Evolutionary conservation across 1,140 invertebrate genomes (phyloP).

Genomic region (Nebria ingens): DNA sequence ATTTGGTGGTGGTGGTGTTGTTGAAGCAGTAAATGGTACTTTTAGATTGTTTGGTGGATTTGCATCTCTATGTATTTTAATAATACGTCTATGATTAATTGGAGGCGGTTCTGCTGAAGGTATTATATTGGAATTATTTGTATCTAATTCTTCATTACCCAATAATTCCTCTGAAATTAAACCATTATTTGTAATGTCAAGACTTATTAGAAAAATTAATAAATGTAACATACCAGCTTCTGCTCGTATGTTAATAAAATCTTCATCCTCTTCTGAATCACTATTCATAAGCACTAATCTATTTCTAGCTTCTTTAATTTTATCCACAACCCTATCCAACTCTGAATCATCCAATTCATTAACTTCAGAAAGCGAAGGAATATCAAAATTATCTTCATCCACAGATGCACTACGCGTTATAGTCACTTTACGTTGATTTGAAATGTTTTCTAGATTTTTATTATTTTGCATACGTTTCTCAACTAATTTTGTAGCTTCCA

Average conservation of each 20-base stretch:
- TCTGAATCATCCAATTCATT: constrained; percentile 31
- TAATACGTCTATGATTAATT: background rate
- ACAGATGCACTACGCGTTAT: constrained; percentile 26
- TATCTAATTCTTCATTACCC: constrained; percentile 6
- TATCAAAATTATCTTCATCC: constrained; percentile 32
- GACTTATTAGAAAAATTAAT: no score
- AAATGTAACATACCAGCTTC: constrained; percentile 23
- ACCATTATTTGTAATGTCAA: no score
- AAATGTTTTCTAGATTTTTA: constrained; percentile 28
- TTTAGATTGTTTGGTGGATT: no score
- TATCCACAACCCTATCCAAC: constrained; percentile 37
- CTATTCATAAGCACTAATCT: constrained; percentile 42
- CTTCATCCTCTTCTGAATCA: constrained; percentile 46
- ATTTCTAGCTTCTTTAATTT: constrained; percentile 42
- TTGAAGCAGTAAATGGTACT: no score
- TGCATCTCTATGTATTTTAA: background rate
- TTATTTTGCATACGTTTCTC: constrained; percentile 12
- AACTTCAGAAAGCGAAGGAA: constrained; percentile 37
- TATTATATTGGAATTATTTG: background rate
- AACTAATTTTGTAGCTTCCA: constrained; percentile 29
- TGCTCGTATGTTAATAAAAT: constrained; percentile 47
- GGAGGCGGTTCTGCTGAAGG: background rate
- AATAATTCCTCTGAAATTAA: constrained; percentile 8
- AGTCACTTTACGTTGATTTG: constrained; percentile 30
- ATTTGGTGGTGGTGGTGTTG: background rate